Percentiles rank a stretch among this genome's conserved stretches.
phyloP scores from a whole-genome alignment of 1,140 invertebrate genomes.

The Rhopalosiphum padi region DNA sequence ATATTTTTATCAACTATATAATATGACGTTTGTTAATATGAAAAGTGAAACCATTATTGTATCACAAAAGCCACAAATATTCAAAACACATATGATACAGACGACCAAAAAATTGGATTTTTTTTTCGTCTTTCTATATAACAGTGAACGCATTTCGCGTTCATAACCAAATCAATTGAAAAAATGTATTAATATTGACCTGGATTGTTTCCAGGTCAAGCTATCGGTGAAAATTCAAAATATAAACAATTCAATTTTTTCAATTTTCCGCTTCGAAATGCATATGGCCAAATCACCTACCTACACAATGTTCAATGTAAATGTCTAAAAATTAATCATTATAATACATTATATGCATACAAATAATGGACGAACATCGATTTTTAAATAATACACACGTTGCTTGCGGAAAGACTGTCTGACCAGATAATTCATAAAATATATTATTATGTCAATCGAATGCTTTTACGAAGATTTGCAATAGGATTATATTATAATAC shows the following conservation, averaged over 20 bases:
- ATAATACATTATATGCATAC: not conserved
- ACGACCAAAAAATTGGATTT: not conserved
- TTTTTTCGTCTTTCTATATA: not conserved
- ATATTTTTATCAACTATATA: not conserved
- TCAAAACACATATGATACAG: not conserved
- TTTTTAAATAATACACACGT: not conserved
- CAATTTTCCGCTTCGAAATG: no score
- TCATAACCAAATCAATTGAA: no score
- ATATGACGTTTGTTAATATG: not conserved
- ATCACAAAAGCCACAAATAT: not conserved
- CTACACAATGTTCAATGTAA: no score
- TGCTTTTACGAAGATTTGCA: not conserved
- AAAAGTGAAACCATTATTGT: not conserved
- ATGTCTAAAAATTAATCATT: no score
- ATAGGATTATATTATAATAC: not conserved
- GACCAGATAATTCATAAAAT: not conserved
- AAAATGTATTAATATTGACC: no score
- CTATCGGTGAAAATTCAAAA: no score
- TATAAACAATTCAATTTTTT: no score
- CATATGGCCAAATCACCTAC: no score
- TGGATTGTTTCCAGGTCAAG: no score
- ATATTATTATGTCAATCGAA: not conserved
- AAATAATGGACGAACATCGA: not conserved
- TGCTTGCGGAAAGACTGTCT: not conserved
- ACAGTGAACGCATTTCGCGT: no score